phyloP scores from a whole-genome alignment of 2,113 vertebrate genomes.

The Mystacornis crossleyi region DNA sequence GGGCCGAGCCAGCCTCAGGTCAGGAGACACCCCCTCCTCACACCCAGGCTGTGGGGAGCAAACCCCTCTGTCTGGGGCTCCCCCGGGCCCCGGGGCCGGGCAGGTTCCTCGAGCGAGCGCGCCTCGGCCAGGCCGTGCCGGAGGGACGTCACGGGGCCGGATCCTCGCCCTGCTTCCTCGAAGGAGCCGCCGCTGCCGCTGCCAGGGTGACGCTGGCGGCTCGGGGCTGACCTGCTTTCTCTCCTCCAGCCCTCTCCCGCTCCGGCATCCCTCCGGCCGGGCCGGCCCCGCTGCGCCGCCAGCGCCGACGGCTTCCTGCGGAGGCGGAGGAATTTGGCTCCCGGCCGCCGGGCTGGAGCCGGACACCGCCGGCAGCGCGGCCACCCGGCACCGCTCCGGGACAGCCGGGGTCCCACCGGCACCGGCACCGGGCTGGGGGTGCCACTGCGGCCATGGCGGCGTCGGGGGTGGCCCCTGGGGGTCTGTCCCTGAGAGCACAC shows the following conservation, averaged over 20 bases:
- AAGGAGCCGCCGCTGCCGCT: conserved; percentile 36
- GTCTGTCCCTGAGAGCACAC: neutral
- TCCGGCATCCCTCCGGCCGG: neutral
- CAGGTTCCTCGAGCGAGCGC: neutral
- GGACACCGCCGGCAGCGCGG: neutral
- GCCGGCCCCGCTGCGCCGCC: neutral
- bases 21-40: neutral
- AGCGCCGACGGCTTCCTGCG: neutral
- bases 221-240: neutral
- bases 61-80: rapidly evolving
- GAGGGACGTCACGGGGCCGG: neutral
- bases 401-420: neutral
- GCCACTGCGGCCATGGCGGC: too few species aligned
- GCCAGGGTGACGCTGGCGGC: conserved; percentile 56
- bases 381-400: neutral
- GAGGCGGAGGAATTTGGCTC: conserved; percentile 34
- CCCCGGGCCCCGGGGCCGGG: neutral
- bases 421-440: rapidly evolving
- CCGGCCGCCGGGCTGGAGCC: neutral
- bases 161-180: conserved; percentile 42
- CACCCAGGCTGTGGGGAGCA: neutral
- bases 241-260: neutral
- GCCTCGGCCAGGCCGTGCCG: neutral
- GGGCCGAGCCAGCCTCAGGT: rapidly evolving
- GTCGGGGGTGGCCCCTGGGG: neutral